Evolutionary conservation across 2,797 vertebrate species (phyloP).

Genomic region (Xiphorhynchus erythropygius): DNA sequence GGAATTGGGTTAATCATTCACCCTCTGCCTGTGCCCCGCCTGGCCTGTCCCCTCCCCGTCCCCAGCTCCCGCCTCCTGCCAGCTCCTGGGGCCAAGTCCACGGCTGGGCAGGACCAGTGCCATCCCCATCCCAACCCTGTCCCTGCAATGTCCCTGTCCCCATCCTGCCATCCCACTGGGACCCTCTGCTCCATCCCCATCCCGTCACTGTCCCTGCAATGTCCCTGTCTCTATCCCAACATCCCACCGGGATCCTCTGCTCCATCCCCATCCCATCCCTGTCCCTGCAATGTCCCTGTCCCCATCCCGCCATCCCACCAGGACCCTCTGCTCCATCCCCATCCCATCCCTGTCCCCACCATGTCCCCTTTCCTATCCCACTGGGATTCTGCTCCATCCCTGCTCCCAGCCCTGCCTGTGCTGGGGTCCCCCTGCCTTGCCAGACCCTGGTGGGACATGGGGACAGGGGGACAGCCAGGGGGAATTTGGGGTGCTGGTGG

Average conservation of each 20-base stretch:
- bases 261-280: neutral
- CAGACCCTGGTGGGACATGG: neutral
- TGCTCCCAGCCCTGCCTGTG: accelerated
- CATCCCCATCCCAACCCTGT: neutral
- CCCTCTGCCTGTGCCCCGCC: neutral
- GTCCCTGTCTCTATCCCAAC: neutral
- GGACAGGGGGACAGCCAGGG: neutral
- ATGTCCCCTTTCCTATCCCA: neutral
- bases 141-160: neutral
- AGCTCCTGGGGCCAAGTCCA: neutral
- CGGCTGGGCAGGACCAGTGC: neutral
- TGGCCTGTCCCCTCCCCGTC: neutral
- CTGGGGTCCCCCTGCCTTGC: accelerated
- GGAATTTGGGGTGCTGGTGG: neutral
- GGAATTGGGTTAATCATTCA: neutral
- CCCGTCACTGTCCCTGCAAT: too few relatives aligned
- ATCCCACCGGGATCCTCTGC: too few relatives aligned
- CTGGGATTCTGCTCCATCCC: neutral
- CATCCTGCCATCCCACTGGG: neutral
- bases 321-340: too few relatives aligned
- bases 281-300: neutral
- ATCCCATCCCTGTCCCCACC: neutral
- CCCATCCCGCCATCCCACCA: neutral
- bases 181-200: too few relatives aligned
- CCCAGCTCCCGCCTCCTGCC: neutral